Evolutionary conservation across 1,140 invertebrate species (phyloP).

Genomic region (Meloidogyne floridensis): DNA sequence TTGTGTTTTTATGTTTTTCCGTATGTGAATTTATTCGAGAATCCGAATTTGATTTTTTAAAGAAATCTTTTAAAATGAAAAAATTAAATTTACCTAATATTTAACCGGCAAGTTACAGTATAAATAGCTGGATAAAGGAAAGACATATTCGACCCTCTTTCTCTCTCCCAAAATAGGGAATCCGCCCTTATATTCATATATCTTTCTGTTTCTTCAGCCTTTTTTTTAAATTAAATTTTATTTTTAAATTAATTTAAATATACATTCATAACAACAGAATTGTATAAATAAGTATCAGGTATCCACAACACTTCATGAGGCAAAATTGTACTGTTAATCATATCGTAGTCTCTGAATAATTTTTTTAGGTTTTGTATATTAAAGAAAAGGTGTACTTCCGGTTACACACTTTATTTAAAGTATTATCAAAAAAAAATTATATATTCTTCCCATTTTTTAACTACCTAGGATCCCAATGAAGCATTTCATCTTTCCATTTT

Average conservation of each 20-base stretch:
- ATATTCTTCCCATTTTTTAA: background rate
- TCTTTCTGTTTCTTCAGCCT: constrained; percentile 60
- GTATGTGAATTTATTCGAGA: too few species aligned
- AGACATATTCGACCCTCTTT: constrained; percentile 56
- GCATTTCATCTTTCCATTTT: constrained; percentile 62
- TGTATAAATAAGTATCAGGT: constrained; percentile 63
- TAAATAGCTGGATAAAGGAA: constrained; percentile 61
- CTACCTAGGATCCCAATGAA: constrained; percentile 56
- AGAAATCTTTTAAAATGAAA: constrained; percentile 3
- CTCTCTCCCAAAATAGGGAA: constrained; percentile 53
- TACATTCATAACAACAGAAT: constrained; percentile 61
- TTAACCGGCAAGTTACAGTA: constrained; percentile 57
- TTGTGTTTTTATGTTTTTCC: too few species aligned
- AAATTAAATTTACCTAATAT: constrained; percentile 51
- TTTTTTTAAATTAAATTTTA: background rate
- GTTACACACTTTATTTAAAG: background rate
- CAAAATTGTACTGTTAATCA: constrained; percentile 62
- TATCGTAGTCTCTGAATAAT: constrained; percentile 38
- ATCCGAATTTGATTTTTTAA: too few species aligned
- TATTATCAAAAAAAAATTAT: background rate
- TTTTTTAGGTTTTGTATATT: background rate
- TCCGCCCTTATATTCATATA: constrained; percentile 64
- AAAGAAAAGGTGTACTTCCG: too few species aligned
- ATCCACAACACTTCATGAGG: constrained; percentile 60
- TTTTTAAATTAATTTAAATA: background rate